Percentiles rank a stretch among this genome's conserved stretches.
Conservation (phyloP, 2,797 vertebrate species). For the Muscicapa comitata region DNA sequence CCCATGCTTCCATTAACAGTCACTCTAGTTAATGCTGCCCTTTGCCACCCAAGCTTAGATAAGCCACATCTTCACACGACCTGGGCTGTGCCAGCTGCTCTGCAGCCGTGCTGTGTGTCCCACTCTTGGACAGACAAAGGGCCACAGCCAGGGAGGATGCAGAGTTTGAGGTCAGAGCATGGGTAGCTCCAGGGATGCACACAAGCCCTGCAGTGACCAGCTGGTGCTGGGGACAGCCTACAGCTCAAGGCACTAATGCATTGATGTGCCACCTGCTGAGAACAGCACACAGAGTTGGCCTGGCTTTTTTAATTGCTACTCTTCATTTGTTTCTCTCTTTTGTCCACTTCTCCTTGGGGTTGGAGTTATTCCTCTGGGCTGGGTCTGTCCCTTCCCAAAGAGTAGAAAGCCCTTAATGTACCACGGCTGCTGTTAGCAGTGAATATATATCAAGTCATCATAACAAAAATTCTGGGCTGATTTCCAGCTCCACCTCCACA, state of each 20-base stretch:
- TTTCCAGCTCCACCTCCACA: neutral
- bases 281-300: neutral
- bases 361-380: neutral
- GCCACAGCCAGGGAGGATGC: neutral
- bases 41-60: neutral
- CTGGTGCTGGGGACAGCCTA: rapidly evolving
- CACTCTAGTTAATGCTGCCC: neutral
- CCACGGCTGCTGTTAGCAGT: neutral
- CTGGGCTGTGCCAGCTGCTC: neutral
- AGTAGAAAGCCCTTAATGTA: neutral
- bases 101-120: rapidly evolving
- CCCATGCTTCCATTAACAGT: neutral
- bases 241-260: neutral
- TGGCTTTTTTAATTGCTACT: neutral
- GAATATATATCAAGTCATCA: neutral
- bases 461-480: neutral
- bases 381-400: neutral
- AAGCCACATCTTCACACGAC: rapidly evolving
- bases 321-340: neutral
- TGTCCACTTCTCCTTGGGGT: neutral
- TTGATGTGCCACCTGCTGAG: neutral
- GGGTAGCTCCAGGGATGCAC: neutral
- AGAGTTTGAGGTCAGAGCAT: neutral
- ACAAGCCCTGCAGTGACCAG: neutral
- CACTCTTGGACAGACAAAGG: neutral